A percentile compares a stretch with the other conserved stretches of the same genome.
Evolutionary conservation across 1,140 invertebrate genomes (phyloP).

Genomic region (Wiebesia pumilae): DNA sequence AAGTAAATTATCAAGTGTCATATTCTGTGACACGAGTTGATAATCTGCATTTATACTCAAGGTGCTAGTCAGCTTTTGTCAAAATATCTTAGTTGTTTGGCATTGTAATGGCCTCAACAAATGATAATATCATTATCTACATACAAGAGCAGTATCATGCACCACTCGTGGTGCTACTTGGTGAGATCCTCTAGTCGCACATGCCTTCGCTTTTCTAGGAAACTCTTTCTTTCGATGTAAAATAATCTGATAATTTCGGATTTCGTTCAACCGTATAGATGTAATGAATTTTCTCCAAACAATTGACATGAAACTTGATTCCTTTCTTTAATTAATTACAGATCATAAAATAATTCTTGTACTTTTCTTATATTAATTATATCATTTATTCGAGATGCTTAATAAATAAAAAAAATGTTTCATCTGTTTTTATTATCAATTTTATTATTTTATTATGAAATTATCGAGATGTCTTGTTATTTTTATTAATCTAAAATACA

Average conservation of each 20-base stretch:
- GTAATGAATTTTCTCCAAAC: background rate
- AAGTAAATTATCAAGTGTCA: background rate
- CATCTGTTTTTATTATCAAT: no score
- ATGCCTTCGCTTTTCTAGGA: background rate
- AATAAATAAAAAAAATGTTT: no score
- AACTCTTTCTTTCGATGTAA: slow-evolving; percentile 13
- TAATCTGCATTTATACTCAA: slow-evolving; percentile 39
- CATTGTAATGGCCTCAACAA: slow-evolving; percentile 39
- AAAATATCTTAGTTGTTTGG: slow-evolving; percentile 49
- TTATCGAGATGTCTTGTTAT: no score
- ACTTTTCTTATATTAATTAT: no score
- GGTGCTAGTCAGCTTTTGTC: slow-evolving; percentile 37
- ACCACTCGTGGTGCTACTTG: background rate
- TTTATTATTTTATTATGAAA: no score
- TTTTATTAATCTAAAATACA: no score
- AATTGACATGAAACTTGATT: no score
- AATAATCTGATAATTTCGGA: background rate
- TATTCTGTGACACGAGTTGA: background rate
- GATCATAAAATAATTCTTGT: no score
- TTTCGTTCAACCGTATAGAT: background rate
- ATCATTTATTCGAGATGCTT: no score
- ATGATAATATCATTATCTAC: slow-evolving; percentile 54
- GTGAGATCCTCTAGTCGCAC: background rate
- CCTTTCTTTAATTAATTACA: no score
- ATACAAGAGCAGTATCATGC: slow-evolving; percentile 7